Conservation (phyloP, 2,113 vertebrate genomes). For the Hypomesus transpacificus region DNA sequence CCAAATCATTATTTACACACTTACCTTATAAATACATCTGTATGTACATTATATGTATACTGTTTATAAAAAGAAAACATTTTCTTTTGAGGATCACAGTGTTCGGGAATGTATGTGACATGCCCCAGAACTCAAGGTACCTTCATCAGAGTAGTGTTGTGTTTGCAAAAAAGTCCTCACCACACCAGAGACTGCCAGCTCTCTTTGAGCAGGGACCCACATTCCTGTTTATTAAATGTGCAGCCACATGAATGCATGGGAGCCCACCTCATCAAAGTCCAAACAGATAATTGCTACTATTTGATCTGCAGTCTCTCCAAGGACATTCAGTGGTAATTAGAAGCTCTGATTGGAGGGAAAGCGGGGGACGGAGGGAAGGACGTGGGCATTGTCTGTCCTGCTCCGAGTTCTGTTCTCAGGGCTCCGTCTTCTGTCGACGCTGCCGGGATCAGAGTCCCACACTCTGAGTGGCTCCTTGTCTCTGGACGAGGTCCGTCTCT, state of each 20-base stretch:
- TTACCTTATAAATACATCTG: too few species aligned
- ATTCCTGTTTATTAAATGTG: conserved; percentile 55
- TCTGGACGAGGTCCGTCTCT: conserved; percentile 26
- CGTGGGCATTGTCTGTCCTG: conserved; percentile 61
- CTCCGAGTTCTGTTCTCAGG: conserved; percentile 43
- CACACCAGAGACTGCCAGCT: conserved; percentile 26
- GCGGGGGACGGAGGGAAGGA: conserved; percentile 50
- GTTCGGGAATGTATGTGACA: conserved; percentile 39
- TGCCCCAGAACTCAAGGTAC: conserved; percentile 24
- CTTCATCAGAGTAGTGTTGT: conserved; percentile 54
- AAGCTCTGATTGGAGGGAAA: conserved; percentile 55
- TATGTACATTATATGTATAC: too few species aligned
- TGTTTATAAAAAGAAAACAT: conserved; percentile 3
- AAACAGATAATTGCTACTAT: conserved; percentile 66
- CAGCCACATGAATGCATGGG: conserved; percentile 54
- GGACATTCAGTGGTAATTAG: conserved; percentile 68
- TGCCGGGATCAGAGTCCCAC: conserved; percentile 24
- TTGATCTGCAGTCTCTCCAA: conserved; percentile 57
- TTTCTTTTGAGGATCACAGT: conserved; percentile 19
- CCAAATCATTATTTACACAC: too few species aligned
- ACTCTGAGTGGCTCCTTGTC: conserved; percentile 56
- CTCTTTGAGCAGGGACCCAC: conserved; percentile 38
- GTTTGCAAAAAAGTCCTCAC: conserved; percentile 7
- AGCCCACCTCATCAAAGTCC: conserved; percentile 64
- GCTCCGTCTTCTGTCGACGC: conserved; percentile 40